Evolutionary conservation across 2,888 invertebrate species (phyloP), one percentile per base, ranked within the genome.

Genomic region (Sclerodermus sp.): DNA sequence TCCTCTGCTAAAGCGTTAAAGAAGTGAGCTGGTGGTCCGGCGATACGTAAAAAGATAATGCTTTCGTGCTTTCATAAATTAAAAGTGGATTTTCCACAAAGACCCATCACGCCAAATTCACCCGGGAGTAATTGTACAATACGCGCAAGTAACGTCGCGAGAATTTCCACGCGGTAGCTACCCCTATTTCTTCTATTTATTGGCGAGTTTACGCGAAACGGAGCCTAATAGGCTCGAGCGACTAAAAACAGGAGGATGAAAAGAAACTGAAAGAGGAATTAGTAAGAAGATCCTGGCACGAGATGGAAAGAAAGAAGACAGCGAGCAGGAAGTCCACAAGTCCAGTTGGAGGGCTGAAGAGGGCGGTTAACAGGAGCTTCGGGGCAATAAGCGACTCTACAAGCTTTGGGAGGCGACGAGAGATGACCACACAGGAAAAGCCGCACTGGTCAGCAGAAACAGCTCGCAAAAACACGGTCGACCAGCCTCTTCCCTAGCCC

Each of bases 391-490:
- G 71, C 68, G 70, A 71, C 66, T 69, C 67, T 72, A 72, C 71
- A 70, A 71, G 71, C 67, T 72, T 70, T 68, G 69, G 73, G 70
- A 68, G 72, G 70, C 68, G 67, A 73, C 70, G 68, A 67, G 67
- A 69, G 69, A 71, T 67, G 70, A 68, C 67, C 69, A 66, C 62
- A 67, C 65, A 65, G 68, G 64, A 73, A 73, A 71, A 67, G 64
- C 71, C 70, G 72, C 69, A 59, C 59, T 67, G 73, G 74, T 73
- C 73, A 74, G 73, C 73, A 73, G 67, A 74, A 73, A 73, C 66
- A 67, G 68, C 60, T 58, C 55, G 62, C 67, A 67, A 69, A 71
- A 72, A 71, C 71, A 60, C 65, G 65, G 55, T 55, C 55, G 55
- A 44, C 52, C 59, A 44, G 53, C 54, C 60, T 59, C 62, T 62